A percentile compares a stretch with the other conserved stretches of the same genome.
These are phyloP conservation scores for Parazoanthus swiftii DNA, from an alignment of 92 coral and sea anemone species.

Conservation along the genomic window DNA sequence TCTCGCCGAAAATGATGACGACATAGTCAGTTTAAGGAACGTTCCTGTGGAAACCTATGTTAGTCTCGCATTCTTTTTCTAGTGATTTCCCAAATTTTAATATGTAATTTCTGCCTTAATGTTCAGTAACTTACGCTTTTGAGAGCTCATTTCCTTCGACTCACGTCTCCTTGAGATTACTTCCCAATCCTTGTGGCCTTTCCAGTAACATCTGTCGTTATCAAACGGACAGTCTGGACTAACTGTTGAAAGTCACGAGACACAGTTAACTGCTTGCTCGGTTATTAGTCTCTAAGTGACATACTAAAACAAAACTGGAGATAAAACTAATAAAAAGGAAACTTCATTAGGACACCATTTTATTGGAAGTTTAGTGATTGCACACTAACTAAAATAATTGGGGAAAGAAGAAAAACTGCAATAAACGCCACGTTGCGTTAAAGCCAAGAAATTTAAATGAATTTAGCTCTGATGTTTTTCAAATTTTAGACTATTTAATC, in stretches of 20 bases:
- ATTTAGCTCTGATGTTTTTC: too few relatives aligned
- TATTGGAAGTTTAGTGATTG: too few relatives aligned
- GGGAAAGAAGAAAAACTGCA: too few relatives aligned
- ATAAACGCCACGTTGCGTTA: too few relatives aligned
- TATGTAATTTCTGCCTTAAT: too few relatives aligned
- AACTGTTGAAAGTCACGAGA: neutral
- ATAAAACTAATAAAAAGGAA: neutral
- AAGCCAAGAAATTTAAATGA: too few relatives aligned
- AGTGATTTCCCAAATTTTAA: neutral
- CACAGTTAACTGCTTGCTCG: neutral
- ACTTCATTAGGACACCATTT: neutral
- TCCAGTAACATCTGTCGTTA: conserved; percentile 7
- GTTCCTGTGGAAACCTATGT: conserved; percentile 1
- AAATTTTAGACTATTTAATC: too few relatives aligned
- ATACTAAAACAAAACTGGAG: neutral
- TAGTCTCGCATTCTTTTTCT: neutral
- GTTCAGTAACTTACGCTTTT: neutral
- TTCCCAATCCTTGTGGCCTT: conserved; percentile 23
- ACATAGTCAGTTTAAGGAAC: neutral
- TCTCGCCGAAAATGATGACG: neutral
- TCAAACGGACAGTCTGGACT: conserved; percentile 10
- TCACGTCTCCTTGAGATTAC: neutral
- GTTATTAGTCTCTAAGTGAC: neutral
- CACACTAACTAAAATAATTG: too few relatives aligned
- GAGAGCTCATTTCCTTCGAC: neutral